These are phyloP conservation scores for Melitaea cinxia DNA, from an alignment of 1,140 invertebrate species.

Conservation along the genomic window DNA sequence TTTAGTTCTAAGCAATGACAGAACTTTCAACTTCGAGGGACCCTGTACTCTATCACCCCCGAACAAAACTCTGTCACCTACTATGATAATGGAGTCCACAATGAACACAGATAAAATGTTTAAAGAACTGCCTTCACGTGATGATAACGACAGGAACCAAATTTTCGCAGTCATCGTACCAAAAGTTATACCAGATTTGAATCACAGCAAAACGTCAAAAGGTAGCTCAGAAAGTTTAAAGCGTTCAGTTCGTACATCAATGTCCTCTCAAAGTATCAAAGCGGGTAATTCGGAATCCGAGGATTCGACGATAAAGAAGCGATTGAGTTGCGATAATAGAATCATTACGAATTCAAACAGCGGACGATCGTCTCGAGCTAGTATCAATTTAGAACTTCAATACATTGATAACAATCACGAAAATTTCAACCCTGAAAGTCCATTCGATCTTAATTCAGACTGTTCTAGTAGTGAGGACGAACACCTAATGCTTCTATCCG, in stretches of 20 bases:
- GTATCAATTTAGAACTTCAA: constrained; percentile 71
- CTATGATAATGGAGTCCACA: constrained; percentile 72
- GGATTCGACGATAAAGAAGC: constrained; percentile 69
- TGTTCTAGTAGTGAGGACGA: constrained; percentile 80
- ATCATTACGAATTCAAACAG: constrained; percentile 56
- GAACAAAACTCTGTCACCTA: constrained; percentile 71
- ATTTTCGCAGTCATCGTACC: constrained; percentile 79
- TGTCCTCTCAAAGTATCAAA: constrained; percentile 66
- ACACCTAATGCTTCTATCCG: constrained; percentile 75
- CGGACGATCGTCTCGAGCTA: constrained; percentile 62
- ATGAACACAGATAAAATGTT: constrained; percentile 68
- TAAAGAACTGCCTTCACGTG: constrained; percentile 67
- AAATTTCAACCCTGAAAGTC: constrained; percentile 54
- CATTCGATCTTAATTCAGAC: constrained; percentile 69
- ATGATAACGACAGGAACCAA: constrained; percentile 59
- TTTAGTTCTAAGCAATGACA: constrained; percentile 60
- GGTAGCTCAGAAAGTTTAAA: constrained; percentile 67
- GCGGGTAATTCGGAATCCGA: constrained; percentile 64
- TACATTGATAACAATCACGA: constrained; percentile 60
- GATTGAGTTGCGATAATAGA: constrained; percentile 71
- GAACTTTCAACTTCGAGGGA: constrained; percentile 58
- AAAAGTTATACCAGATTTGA: constrained; percentile 61
- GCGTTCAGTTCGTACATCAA: constrained; percentile 53
- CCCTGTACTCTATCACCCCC: constrained; percentile 77
- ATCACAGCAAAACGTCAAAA: constrained; percentile 43